Evolutionary conservation across 2,113 vertebrate genomes (phyloP), one percentile per base, ranked within the genome.

Genomic region (Prionailurus viverrinus): DNA sequence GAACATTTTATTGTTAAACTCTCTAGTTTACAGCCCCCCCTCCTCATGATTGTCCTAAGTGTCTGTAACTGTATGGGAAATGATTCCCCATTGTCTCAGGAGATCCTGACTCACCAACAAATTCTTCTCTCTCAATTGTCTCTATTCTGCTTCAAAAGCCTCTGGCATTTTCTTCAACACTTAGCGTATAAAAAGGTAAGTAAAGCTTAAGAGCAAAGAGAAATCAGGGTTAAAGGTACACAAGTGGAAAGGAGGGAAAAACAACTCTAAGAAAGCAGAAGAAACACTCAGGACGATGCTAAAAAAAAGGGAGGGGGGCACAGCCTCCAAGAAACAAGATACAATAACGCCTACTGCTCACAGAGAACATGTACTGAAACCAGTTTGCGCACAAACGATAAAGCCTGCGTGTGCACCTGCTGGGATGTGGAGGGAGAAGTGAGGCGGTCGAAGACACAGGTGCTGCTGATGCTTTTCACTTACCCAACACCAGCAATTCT

Each of bases 401-500:
- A 58, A 88, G 66, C 5, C 21, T 18, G 15, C 3, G 11, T n/a
- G 7, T 86, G 73, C 81, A 36, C 73, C 94, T 48, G 36, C 7
- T 5, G 51, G 36, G 1, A 4, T 25, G 16, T 0, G 7, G 33
- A 31, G 33, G n/a, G 25, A 73, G 88, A 0, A 81, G 39, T 1
- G 7, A 65, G 73, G 92, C 31, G 0, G 9, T 4, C 85, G 18
- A 5, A 8, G 29, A 33, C 2, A 13, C 27, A 78, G 84, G 69
- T 1, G 53, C 5, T 7, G 25, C 39, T 14, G 51, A 29, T 8
- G 68, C 39, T 1, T n/a, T 19, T 14, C 81, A 95, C 99, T 98
- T 98, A 99, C 99, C 99, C 63, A 99, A 98, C 97, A 99, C 99
- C 95, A 99, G 99, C 69, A 99, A 97, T 97, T 99, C 99, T 97